Base-by-base conservation (phyloP, 2,888 invertebrate genomes). In the Eupithecia vulgata region DNA sequence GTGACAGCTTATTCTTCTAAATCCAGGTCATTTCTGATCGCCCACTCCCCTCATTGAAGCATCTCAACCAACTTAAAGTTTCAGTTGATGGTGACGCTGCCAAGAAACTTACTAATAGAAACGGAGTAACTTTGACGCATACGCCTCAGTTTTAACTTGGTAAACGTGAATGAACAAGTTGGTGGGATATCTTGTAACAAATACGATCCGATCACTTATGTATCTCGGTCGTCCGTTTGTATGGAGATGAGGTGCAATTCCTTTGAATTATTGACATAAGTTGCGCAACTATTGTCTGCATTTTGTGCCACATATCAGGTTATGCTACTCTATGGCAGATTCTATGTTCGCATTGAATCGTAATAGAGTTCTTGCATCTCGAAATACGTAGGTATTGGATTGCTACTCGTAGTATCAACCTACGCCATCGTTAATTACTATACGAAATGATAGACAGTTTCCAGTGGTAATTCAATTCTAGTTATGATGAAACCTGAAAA, bases 191-290 rank as follows among this genome's bases (percentile, higher is more conserved):
- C 64, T 37, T 37, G 35, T 64, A 64, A 64, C 64, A 70, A 69
- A 48, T 65, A 57, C 66, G 70, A 48, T 70, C 42, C 67, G 61
- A 67, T 72, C 61, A 73, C 71, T 68, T 67, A 70, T 72, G 72
- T 68, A 77, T 71, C 72, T 72, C 72, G 76, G 76, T 66, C 75
- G 62, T n/a, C 72, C 67, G 15, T 62, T 76, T 71, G 65, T 75
- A 75, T 75, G 72, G 48, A 75, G 59, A 75, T 74, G 42, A 67
- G 72, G 34, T 74, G 71, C 71, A 66, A 68, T 72, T 75, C 72
- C 52, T 67, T 59, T 65, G 30, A 65, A 35, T 70, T 67, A 72
- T 75, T 70, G 48, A 62, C 72, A 62, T 68, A 30, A 45, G 45
- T 71, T 73, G 52, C 57, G 67, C 48, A 66, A 61, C 61, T 61